Evolutionary conservation across 37 sponge, comb jelly and placozoan genomes (phyloP), one percentile per base, ranked within the genome.

Genomic region (Tethya wilhelma): DNA sequence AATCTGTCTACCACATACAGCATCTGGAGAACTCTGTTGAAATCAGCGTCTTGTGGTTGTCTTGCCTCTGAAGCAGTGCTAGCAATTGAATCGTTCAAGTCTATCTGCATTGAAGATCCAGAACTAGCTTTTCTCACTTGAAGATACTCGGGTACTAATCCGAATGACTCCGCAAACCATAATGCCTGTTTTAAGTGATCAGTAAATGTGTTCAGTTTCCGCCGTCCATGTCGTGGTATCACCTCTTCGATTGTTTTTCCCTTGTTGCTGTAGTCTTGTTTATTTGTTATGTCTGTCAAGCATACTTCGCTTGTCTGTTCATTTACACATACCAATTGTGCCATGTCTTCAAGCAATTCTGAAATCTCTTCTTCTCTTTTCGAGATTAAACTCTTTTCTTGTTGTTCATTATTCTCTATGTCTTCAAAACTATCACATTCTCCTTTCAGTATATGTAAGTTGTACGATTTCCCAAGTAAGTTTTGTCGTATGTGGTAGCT

Each of bases 1-100:
- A 77, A 77, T 43, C 40, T 59, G 41, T 77, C 64, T 8, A 75
- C 23, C 33, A 75, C 22, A 59, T 75, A 64, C 5, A 64, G 34
- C 31, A 49, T 49, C 53, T 49, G 53, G 9, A 19, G 53, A 19
- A 49, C 53, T 49, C 14, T 49, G 53, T 14, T 49, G 53, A 19
- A 49, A 14, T 49, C 53, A 49, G 9, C 53, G 9, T 49, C 53
- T 19, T 14, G 9, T 49, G 53, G 53, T n/a, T n/a, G n/a, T n/a
- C n/a, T n/a, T n/a, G n/a, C n/a, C n/a, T n/a, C n/a, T 49, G 53
- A 49, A 49, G 53, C 14, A 49, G 53, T 19, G 14, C 14, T 9
- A 19, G 53, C 14, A 49, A 14, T 49, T 9, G 9, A 9, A 14
- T 49, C 53, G 9, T 9, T 49, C 53, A 49, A 14, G 53, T 9